Conservation (phyloP, 2,888 invertebrate species). For the Nephrotoma appendiculata region DNA sequence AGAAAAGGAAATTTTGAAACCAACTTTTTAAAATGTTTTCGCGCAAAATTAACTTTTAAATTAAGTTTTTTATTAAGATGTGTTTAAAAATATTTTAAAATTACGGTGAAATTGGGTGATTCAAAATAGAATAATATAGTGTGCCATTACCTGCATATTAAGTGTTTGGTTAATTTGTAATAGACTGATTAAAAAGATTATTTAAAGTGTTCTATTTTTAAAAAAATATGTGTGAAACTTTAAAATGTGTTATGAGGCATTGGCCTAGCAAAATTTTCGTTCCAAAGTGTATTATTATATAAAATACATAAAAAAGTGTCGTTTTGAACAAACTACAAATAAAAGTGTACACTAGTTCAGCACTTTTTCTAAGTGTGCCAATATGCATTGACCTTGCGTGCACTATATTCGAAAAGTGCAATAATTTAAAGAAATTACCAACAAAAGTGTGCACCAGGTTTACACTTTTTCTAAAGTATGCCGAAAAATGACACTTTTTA, state of each 20-base stretch:
- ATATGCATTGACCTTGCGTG: neutral
- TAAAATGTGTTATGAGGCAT: neutral
- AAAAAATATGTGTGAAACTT: neutral
- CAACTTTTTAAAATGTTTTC: neutral
- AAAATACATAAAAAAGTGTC: neutral
- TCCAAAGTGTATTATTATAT: neutral
- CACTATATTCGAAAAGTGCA: neutral
- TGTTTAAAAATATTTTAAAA: neutral
- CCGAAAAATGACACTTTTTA: neutral
- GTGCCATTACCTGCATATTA: neutral
- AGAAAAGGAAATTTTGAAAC: neutral
- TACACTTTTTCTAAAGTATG: neutral
- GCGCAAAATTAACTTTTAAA: neutral
- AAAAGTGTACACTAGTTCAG: neutral
- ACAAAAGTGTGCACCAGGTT: neutral
- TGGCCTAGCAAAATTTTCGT: neutral
- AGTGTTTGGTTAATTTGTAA: neutral
- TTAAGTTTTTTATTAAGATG: neutral
- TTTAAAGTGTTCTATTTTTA: no score
- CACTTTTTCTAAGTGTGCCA: neutral
- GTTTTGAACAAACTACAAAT: no score
- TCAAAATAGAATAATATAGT: no score
- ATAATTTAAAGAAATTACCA: neutral
- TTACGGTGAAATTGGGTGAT: neutral
- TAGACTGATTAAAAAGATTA: neutral